Evolutionary conservation across 2,797 vertebrate genomes (phyloP).

Genomic region (Ctenopoma kingsleyae): DNA sequence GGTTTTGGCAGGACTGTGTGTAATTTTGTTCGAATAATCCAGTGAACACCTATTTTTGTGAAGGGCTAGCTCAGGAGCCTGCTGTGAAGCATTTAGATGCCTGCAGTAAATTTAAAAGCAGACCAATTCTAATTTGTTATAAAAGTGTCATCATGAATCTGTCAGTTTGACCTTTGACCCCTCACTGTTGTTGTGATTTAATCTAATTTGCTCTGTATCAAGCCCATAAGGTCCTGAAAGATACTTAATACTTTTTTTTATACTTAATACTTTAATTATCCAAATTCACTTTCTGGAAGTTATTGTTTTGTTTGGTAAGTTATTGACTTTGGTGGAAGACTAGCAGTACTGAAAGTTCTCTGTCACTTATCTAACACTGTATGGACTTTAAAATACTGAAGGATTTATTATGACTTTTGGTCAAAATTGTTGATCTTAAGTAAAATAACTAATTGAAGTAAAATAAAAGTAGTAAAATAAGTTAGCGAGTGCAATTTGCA

Average conservation of each 20-base stretch:
- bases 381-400: slow-evolving; percentile 12
- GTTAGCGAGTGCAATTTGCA: background rate
- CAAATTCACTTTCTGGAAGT: background rate
- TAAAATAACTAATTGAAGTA: background rate
- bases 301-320: background rate
- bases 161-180: slow-evolving; percentile 54
- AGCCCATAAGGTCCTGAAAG: background rate
- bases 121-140: slow-evolving; percentile 24
- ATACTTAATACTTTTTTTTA: too few relatives aligned
- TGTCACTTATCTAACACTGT: slow-evolving; percentile 16
- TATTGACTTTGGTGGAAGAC: slow-evolving; percentile 33
- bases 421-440: background rate
- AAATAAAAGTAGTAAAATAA: too few relatives aligned
- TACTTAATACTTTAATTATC: too few relatives aligned
- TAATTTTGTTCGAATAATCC: slow-evolving; percentile 13
- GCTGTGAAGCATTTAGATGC: background rate
- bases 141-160: slow-evolving; percentile 14
- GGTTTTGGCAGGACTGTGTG: slow-evolving; percentile 7
- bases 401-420: slow-evolving; percentile 11
- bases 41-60: background rate
- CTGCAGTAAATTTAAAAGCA: slow-evolving; percentile 15
- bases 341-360: slow-evolving; percentile 15
- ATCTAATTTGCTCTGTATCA: background rate
- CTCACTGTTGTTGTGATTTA: slow-evolving; percentile 11
- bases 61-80: slow-evolving; percentile 12